A percentile compares a stretch with the other conserved stretches of the same genome.
Conservation (phyloP, 1,140 invertebrate genomes). For the Lanistes nyassanus region DNA sequence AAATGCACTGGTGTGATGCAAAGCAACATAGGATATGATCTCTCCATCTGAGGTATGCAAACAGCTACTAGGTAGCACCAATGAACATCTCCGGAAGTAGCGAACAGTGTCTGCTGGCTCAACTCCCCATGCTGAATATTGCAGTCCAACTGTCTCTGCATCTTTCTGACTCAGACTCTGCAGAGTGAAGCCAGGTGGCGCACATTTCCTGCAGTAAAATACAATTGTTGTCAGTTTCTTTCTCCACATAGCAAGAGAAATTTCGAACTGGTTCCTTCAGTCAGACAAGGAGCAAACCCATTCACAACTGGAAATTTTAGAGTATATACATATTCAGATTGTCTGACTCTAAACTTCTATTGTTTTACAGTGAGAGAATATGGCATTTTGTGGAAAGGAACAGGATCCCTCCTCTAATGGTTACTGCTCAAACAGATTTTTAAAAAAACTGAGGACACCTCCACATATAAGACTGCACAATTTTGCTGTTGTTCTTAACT, state of each 20-base stretch:
- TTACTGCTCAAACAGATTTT: too few species aligned
- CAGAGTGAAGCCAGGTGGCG: neutral
- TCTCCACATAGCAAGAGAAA: too few species aligned
- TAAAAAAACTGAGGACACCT: too few species aligned
- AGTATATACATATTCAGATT: neutral
- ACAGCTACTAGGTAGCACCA: conserved; percentile 15
- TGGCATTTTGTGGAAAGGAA: too few species aligned
- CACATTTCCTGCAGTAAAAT: neutral
- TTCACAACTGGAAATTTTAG: neutral
- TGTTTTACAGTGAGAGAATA: too few species aligned
- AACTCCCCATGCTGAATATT: conserved; percentile 22
- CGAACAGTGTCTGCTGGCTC: conserved; percentile 6
- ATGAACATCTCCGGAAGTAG: conserved; percentile 11
- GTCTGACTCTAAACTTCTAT: too few species aligned
- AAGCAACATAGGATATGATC: conserved; percentile 11
- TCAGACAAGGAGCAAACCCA: neutral
- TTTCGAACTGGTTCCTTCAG: too few species aligned
- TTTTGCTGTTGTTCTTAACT: too few species aligned
- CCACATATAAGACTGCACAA: too few species aligned
- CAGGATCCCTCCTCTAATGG: too few species aligned
- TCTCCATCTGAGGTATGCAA: conserved; percentile 7
- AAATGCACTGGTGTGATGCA: conserved; percentile 21
- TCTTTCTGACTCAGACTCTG: neutral
- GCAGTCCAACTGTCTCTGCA: conserved; percentile 18
- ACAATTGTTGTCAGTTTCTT: neutral